Base-by-base conservation (phyloP, 1,140 invertebrate genomes). In the Parasteatoda tepidariorum region DNA sequence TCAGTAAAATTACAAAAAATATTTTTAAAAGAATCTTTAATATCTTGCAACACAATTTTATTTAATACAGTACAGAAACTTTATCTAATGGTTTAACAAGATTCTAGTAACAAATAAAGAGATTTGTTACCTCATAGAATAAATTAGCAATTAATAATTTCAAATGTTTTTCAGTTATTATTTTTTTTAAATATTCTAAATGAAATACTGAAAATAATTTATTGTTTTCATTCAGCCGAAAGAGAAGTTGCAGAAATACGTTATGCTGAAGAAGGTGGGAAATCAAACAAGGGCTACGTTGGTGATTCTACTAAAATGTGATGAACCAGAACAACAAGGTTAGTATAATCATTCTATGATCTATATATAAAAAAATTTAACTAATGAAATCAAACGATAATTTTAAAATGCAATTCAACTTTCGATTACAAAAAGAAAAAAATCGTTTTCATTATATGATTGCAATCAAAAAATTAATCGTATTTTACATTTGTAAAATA, bases 231-330 rank as follows among this genome's bases (percentile, higher is more conserved):
- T 30, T n/a, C 24, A 79, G 67, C 67, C 31, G 78, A 82, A 28
- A 61, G 67, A 59, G 67, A 82, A 59, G 78, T 82, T 2, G 71
- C 30, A 70, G 78, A 66, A 30, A 67, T 82, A 33, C 24, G 78
- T 70, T 82, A 82, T 54, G 78, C 78, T 34, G 78, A 82, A 71
- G 78, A 82, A 48, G 78, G 78, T 22, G 78, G 78, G 57, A 82
- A 82, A 82, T 54, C 78, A 15, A 71, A 71, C 28, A 33, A 33
- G 28, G 68, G 31, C 11, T 71, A 71, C 18, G 15, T 54, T 6
- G 48, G 26, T 3, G 68, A 71, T 71, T 71, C 68, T 3, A 55
- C 38, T n/a, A 71, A 55, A 31, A 55, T 48, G 48, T 54, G 48
- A 71, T 71, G 1, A 15, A 75, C 57, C 28, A 24, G n/a, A 62